Percentiles rank a stretch among this genome's conserved stretches.
These are phyloP conservation scores for Lithophane leautieri DNA, from an alignment of 2,888 invertebrate genomes.

Conservation along the genomic window DNA sequence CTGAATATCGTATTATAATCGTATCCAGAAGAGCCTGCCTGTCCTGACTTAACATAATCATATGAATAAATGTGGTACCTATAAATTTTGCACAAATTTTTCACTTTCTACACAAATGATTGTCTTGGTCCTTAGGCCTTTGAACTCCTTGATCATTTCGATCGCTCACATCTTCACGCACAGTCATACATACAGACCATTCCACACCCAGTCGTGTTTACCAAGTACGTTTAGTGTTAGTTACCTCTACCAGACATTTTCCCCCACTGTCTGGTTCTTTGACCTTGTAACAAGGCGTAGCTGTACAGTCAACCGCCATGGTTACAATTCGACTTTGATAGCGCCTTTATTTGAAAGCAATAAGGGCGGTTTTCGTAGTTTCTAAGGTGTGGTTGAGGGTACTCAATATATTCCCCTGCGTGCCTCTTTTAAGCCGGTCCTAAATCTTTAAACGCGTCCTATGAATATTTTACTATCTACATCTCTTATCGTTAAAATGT, in stretches of 20 bases:
- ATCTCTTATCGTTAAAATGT: slow-evolving; percentile 52
- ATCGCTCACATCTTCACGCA: neutral
- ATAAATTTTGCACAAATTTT: too few species aligned
- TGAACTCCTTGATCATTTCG: slow-evolving; percentile 3
- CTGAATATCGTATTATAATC: too few species aligned
- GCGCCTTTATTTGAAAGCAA: neutral
- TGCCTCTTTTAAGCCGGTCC: slow-evolving; percentile 56
- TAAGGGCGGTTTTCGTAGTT: neutral
- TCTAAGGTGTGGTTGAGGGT: slow-evolving; percentile 3
- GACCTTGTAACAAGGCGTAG: slow-evolving; percentile 70
- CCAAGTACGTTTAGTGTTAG: slow-evolving; percentile 42
- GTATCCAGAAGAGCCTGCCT: too few species aligned
- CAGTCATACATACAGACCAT: slow-evolving; percentile 12
- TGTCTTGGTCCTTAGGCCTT: too few species aligned
- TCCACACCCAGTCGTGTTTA: slow-evolving; percentile 26
- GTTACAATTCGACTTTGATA: neutral
- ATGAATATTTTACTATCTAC: slow-evolving; percentile 58
- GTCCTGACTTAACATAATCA: too few species aligned
- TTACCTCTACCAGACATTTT: slow-evolving; percentile 58
- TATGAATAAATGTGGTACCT: too few species aligned
- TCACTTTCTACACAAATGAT: too few species aligned
- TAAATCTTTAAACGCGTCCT: slow-evolving; percentile 57
- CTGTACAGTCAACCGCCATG: neutral
- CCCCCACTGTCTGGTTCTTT: slow-evolving; percentile 72
- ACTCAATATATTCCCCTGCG: slow-evolving; percentile 59